Percentiles rank a stretch among this genome's conserved stretches.
phyloP scores from a whole-genome alignment of 2,113 vertebrate genomes.

The Trachemys scripta region DNA sequence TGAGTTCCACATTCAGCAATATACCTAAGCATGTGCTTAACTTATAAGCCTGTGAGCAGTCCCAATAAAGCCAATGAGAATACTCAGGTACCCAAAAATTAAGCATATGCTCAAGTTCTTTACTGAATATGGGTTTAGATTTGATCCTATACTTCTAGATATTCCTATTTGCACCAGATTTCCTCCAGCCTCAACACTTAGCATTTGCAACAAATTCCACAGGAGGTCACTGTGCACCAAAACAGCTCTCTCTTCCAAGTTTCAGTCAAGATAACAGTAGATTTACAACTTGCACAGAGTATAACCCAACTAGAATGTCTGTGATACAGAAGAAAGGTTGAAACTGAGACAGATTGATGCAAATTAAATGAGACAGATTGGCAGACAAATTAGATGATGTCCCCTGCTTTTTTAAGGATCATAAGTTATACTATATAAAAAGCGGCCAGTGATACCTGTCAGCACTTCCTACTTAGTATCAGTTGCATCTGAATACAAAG shows the following conservation, averaged over 20 bases:
- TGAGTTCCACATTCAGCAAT: rapidly evolving
- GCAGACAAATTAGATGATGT: rapidly evolving
- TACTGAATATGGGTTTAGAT: not conserved
- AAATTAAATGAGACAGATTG: not conserved
- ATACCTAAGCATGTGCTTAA: not conserved
- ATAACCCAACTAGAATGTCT: not conserved
- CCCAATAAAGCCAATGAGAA: not conserved
- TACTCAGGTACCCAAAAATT: rapidly evolving
- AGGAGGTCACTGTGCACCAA: constrained; percentile 68
- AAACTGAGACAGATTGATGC: not conserved
- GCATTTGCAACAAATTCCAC: constrained; percentile 7
- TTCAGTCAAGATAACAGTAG: not conserved
- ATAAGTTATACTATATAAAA: rapidly evolving
- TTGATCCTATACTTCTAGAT: not conserved
- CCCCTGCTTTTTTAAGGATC: not conserved
- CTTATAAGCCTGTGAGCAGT: rapidly evolving
- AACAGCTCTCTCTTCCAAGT: not conserved
- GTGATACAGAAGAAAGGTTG: not conserved
- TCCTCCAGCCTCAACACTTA: rapidly evolving
- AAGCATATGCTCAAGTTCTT: rapidly evolving
- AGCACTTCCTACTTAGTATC: not conserved
- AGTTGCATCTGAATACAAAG: rapidly evolving
- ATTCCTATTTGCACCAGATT: not conserved
- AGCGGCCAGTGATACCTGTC: not conserved
- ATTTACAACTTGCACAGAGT: not conserved